phyloP scores from a whole-genome alignment of 2,113 vertebrate genomes.

The Anseranas semipalmata region DNA sequence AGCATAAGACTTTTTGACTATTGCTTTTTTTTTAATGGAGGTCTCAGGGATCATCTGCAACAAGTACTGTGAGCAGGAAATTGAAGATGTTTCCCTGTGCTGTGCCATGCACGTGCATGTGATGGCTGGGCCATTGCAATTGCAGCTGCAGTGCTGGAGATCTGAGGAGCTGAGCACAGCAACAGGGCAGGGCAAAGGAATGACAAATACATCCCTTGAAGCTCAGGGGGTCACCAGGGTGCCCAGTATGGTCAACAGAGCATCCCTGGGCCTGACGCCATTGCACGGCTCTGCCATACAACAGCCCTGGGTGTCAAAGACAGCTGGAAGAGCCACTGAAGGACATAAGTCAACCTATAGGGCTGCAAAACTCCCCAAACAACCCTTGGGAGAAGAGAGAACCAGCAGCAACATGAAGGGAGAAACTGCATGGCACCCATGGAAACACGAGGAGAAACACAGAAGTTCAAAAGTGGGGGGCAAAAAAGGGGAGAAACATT shows the following conservation, averaged over 20 bases:
- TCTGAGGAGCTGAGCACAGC: background rate
- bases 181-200: background rate
- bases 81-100: background rate
- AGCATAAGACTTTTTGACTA: background rate
- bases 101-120: background rate
- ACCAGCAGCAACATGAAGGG: background rate
- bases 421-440: background rate
- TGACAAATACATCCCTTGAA: background rate
- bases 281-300: background rate
- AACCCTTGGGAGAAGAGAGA: background rate
- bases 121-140: background rate
- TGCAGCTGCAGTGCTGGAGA: background rate
- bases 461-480: background rate
- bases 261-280: background rate
- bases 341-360: accelerated
- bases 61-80: background rate
- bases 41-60: background rate
- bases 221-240: background rate
- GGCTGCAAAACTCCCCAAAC: background rate
- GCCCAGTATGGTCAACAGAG: background rate
- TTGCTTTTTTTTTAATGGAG: background rate
- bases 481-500: background rate
- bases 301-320: background rate
- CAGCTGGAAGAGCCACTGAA: background rate
- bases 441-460: background rate